Conservation (phyloP, 2,888 invertebrate genomes). For the Miltochrista miniata region DNA sequence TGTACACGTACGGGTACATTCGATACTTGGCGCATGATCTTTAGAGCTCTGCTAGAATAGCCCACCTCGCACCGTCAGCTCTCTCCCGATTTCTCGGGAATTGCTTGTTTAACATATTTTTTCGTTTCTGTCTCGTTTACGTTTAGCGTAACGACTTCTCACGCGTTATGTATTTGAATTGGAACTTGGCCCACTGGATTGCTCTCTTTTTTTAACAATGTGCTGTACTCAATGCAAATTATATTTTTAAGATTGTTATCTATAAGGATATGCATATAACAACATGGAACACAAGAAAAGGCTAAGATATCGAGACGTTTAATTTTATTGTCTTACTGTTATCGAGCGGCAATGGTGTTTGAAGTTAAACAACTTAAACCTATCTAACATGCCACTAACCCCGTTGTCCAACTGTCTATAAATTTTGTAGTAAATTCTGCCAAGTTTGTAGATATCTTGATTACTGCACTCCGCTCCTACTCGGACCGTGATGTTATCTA, state of each 20-base stretch:
- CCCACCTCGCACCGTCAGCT: constrained; percentile 55
- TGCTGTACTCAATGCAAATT: constrained; percentile 23
- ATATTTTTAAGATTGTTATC: not conserved
- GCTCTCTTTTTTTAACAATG: constrained; percentile 37
- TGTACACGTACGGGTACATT: too few species aligned
- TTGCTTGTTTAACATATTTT: constrained; percentile 80
- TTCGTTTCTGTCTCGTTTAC: constrained; percentile 68
- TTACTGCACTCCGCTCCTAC: too few species aligned
- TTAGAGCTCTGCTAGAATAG: constrained; percentile 42
- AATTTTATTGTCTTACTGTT: too few species aligned
- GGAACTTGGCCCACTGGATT: constrained; percentile 38
- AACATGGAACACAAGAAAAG: not conserved
- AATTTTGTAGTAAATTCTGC: too few species aligned
- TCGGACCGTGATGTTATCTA: too few species aligned
- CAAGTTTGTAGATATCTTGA: too few species aligned
- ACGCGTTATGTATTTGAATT: constrained; percentile 58
- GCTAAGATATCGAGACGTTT: too few species aligned
- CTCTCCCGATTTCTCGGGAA: constrained; percentile 68
- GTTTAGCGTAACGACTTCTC: constrained; percentile 66
- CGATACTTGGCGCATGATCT: too few species aligned
- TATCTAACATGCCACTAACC: too few species aligned
- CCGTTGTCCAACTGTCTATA: too few species aligned
- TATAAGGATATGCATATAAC: not conserved
- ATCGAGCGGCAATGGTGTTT: too few species aligned
- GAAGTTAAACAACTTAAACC: too few species aligned